A percentile compares a stretch with the other conserved stretches of the same genome.
Conservation (phyloP, 2,797 vertebrate genomes). For the Stomatorhinus walkeri region DNA sequence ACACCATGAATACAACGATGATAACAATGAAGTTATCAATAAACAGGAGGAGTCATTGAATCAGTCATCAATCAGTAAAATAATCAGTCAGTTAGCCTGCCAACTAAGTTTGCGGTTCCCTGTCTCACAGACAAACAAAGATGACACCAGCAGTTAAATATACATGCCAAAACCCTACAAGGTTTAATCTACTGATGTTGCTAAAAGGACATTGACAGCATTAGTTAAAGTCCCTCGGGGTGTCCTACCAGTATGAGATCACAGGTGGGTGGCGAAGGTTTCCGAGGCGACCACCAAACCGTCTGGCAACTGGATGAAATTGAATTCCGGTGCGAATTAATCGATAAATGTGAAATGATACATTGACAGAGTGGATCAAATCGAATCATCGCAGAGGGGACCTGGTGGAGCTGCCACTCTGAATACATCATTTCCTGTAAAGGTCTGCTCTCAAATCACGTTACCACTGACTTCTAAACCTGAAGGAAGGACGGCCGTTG, state of each 20-base stretch:
- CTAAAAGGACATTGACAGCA: neutral
- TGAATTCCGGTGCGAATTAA: slow-evolving; percentile 13
- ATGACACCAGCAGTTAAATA: neutral
- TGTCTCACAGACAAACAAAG: neutral
- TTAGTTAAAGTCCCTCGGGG: neutral
- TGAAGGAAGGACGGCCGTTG: neutral
- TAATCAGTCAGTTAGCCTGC: neutral
- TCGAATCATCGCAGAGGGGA: neutral
- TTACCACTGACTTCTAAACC: neutral
- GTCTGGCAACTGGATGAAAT: slow-evolving; percentile 1
- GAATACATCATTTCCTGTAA: slow-evolving; percentile 16
- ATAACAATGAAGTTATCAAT: neutral
- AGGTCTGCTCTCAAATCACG: slow-evolving; percentile 17
- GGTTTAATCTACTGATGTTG: neutral
- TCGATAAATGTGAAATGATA: slow-evolving; percentile 20
- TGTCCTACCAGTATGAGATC: neutral
- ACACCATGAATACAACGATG: neutral
- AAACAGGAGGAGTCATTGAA: neutral
- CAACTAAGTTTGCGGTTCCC: neutral
- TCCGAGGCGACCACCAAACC: neutral
- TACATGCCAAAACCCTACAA: neutral
- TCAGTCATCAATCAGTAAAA: neutral
- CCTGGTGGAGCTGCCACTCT: neutral
- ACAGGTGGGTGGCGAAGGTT: neutral
- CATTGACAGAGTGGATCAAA: slow-evolving; percentile 19